Percentiles rank a stretch among this genome's conserved stretches.
phyloP scores from a whole-genome alignment of 2,797 vertebrate genomes.

The Tenualosa thibaudeaui region DNA sequence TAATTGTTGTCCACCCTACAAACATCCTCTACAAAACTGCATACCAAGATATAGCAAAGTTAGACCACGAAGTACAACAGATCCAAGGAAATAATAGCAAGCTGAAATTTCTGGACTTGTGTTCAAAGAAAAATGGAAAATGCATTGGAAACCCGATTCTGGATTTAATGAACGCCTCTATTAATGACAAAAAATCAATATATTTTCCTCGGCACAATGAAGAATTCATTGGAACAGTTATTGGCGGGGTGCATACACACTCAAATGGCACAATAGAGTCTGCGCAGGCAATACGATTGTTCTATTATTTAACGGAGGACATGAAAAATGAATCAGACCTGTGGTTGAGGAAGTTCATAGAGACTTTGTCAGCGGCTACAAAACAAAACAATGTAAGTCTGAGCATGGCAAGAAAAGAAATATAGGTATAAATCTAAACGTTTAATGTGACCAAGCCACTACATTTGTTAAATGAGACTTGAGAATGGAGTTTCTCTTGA shows the following conservation, averaged over 20 bases:
- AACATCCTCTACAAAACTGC: constrained; percentile 34
- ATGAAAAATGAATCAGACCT: background rate
- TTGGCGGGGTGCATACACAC: constrained; percentile 43
- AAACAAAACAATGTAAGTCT: constrained; percentile 35
- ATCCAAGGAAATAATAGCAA: background rate
- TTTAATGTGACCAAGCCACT: no score
- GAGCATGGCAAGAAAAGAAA: background rate
- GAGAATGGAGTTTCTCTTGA: no score
- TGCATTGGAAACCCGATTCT: constrained; percentile 64
- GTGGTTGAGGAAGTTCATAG: constrained; percentile 46
- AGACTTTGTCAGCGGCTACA: background rate
- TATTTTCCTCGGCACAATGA: constrained; percentile 35
- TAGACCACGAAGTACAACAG: constrained; percentile 49
- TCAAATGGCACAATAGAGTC: background rate
- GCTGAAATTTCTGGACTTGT: constrained; percentile 48
- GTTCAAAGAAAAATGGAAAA: constrained; percentile 33
- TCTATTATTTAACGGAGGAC: constrained; percentile 48
- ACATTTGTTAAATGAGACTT: no score
- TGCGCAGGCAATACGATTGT: constrained; percentile 48
- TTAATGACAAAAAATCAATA: background rate
- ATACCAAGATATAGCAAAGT: background rate
- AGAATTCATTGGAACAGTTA: constrained; percentile 1
- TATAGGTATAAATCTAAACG: no score
- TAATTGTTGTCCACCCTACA: background rate
- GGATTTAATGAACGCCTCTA: background rate